Base-by-base conservation (phyloP, 1,140 invertebrate species). In the Drosophila orena region DNA sequence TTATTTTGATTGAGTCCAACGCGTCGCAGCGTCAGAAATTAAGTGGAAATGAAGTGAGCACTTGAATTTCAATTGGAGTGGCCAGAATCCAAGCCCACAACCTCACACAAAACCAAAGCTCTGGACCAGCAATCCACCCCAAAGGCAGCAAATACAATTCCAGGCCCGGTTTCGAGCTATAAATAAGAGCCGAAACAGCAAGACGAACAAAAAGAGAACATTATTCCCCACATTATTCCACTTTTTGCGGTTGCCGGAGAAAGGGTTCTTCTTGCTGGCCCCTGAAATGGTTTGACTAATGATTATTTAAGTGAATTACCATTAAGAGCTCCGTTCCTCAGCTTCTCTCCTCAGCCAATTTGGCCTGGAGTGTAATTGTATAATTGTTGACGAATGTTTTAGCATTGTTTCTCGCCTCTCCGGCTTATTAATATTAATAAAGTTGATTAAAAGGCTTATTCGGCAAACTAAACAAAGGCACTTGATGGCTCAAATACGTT, bases 301-400 rank as follows among this genome's bases (percentile, higher is more conserved):
- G 84, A 89, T 80, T 89, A 83, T 88, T 84, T 89, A 84, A 84
- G 84, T 89, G 84, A 89, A 89, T 89, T 89, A 88, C 66, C 75
- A 88, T 88, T 88, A 83, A 79, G 84, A 81, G 65, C 46, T 69
- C 61, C 8, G 42, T 8, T 42, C 44, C 44, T 35, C 27, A 30
- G 24, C 59, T 42, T 37, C 54, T 37, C 49, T 49, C 11, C 17
- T n/a, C n/a, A 43, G 24, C 42, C 46, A 69, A 60, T 64, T 75
- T 69, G 56, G 72, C 79, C 53, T 42, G 30, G 37, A 68, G 70
- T 73, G 58, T 76, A 89, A 88, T 86, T 86, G 83, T 86, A 50
- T 89, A 89, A 89, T 88, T 89, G 79, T 88, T 89, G 79, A 81
- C 75, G 74, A 68, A 60, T 69, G 42, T 57, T 62, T 70, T 64